Evolutionary conservation across 2,113 vertebrate genomes (phyloP).

Genomic region (Hymenochirus boettgeri): DNA sequence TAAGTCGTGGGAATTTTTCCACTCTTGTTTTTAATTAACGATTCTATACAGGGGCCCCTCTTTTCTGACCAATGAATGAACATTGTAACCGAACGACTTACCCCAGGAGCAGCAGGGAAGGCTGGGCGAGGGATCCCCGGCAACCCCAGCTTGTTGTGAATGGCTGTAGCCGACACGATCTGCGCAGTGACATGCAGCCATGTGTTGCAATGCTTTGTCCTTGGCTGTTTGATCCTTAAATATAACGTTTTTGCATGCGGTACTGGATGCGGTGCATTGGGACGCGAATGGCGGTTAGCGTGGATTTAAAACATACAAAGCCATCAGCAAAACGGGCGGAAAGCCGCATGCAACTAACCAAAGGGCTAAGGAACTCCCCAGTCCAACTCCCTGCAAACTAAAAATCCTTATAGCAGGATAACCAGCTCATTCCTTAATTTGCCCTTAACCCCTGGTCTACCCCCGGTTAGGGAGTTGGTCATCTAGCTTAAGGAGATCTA

Average conservation of each 20-base stretch:
- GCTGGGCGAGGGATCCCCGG: conserved; percentile 93
- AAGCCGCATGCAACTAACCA: conserved; percentile 61
- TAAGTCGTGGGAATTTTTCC: too few relatives aligned
- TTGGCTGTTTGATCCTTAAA: conserved; percentile 99
- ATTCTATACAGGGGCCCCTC: too few relatives aligned
- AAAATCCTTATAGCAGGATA: too few relatives aligned
- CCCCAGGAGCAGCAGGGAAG: conserved; percentile 92
- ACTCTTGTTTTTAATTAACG: too few relatives aligned
- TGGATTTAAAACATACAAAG: conserved; percentile 61
- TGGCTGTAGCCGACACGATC: conserved; percentile 98
- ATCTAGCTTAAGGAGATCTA: too few relatives aligned
- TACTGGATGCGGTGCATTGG: conserved; percentile 59
- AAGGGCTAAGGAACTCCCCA: neutral
- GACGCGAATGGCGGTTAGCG: conserved; percentile 62
- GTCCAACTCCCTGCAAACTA: too few relatives aligned
- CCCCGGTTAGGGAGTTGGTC: too few relatives aligned
- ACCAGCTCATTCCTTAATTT: too few relatives aligned
- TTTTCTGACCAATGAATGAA: too few relatives aligned
- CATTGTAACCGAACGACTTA: too few relatives aligned
- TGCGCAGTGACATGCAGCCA: conserved; percentile 98
- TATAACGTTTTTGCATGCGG: conserved; percentile 75
- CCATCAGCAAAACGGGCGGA: neutral
- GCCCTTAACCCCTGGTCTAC: too few relatives aligned
- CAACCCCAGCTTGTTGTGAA: conserved; percentile 98
- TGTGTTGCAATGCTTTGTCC: conserved; percentile 99